phyloP scores from a whole-genome alignment of 1,140 invertebrate species.

The Ephestia elutella region DNA sequence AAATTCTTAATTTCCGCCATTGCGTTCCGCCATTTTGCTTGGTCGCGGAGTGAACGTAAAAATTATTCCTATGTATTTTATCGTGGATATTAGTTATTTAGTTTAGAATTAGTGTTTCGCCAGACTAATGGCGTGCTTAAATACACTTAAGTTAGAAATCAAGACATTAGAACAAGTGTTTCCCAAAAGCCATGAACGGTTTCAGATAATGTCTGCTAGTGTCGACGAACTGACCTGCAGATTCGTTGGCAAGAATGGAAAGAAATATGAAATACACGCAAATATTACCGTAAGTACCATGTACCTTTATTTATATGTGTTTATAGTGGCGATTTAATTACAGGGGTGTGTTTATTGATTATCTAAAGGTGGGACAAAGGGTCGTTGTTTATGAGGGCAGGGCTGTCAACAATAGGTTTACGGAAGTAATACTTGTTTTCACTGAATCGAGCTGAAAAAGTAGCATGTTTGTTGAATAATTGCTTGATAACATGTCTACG shows the following conservation, averaged over 20 bases:
- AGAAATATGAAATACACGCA: conserved; percentile 97
- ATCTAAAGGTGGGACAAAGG: conserved; percentile 64
- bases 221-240: conserved; percentile 98
- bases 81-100: conserved; percentile 59
- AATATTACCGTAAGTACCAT: conserved; percentile 94
- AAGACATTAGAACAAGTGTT: conserved; percentile 96
- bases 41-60: conserved; percentile 67
- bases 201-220: conserved; percentile 97
- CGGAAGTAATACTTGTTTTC: conserved; percentile 51
- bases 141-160: conserved; percentile 98
- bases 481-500: neutral
- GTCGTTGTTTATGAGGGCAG: conserved; percentile 71
- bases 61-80: conserved; percentile 65
- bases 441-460: conserved; percentile 12
- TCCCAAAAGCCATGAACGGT: conserved; percentile 95
- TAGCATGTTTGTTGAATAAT: conserved; percentile 12
- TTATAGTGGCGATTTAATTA: conserved; percentile 3
- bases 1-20: conserved; percentile 44
- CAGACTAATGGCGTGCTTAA: conserved; percentile 95
- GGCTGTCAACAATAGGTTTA: conserved; percentile 70
- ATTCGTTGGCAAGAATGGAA: conserved; percentile 95
- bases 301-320: neutral
- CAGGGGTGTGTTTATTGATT: conserved; percentile 57
- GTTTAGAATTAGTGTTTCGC: conserved; percentile 61
- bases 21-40: conserved; percentile 71